phyloP scores from a whole-genome alignment of 2,113 vertebrate genomes.

The Anoura caudifer region DNA sequence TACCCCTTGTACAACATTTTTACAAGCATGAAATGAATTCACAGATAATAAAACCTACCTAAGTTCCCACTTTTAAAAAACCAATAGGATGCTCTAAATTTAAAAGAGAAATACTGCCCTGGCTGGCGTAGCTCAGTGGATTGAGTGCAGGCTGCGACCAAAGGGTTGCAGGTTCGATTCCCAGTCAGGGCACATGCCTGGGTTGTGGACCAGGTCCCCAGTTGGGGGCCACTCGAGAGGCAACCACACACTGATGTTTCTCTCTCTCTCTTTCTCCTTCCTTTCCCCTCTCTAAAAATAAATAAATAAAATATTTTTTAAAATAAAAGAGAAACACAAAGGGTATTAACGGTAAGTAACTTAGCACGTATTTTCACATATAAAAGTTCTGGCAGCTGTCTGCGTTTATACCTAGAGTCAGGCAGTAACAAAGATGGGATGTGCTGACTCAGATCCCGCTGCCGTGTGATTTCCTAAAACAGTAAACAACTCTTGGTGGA shows the following conservation, averaged over 20 bases:
- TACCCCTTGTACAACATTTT: not conserved
- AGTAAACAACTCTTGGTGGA: not conserved
- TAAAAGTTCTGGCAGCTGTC: not conserved
- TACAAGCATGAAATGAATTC: not conserved
- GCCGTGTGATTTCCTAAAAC: not conserved
- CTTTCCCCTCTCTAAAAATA: no score
- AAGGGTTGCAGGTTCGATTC: no score
- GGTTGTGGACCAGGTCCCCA: no score
- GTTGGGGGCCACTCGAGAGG: no score
- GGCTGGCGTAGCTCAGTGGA: no score
- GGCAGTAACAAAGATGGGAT: not conserved
- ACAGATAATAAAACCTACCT: not conserved
- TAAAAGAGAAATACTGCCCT: not conserved
- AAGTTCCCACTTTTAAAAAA: not conserved
- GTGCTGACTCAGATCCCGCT: not conserved
- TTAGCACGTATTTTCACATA: not conserved
- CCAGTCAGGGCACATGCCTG: no score
- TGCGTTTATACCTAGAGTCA: not conserved
- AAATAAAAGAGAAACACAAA: no score
- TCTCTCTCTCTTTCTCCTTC: no score
- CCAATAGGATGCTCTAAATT: not conserved
- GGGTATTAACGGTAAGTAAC: not conserved
- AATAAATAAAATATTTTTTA: no score
- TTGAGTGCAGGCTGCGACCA: no score
- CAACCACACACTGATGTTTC: no score